phyloP scores from a whole-genome alignment of 2,113 vertebrate species.

The Syngnathoides biaculeatus region DNA sequence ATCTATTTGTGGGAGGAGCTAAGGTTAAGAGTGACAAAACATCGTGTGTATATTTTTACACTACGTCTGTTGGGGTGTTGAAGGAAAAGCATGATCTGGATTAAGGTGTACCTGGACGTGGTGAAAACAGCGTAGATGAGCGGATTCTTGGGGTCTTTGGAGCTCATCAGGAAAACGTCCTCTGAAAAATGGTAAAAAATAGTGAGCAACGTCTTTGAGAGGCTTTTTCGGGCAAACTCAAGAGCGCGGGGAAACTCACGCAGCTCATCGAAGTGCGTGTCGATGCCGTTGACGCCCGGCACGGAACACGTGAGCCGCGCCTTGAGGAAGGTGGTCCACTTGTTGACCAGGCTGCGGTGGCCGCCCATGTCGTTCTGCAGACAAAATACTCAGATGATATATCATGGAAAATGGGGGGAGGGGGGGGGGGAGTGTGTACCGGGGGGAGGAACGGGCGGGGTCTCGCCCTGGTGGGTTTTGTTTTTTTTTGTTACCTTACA shows the following conservation, averaged over 20 bases:
- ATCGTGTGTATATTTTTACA: no score
- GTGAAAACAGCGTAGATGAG: slow-evolving; percentile 95
- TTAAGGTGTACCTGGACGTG: slow-evolving; percentile 87
- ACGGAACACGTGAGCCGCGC: slow-evolving; percentile 92
- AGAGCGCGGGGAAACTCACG: slow-evolving; percentile 73
- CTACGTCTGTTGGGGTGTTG: no score
- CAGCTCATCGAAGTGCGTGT: slow-evolving; percentile 94
- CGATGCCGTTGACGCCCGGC: slow-evolving; percentile 90
- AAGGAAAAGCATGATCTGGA: no score
- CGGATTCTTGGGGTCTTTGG: slow-evolving; percentile 96
- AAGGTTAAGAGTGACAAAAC: no score
- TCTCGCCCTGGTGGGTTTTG: slow-evolving; percentile 13
- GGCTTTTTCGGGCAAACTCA: not conserved
- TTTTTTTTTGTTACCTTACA: slow-evolving; percentile 86
- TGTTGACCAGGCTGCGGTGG: slow-evolving; percentile 94
- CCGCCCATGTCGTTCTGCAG: slow-evolving; percentile 95
- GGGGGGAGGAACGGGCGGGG: no score
- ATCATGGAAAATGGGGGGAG: no score
- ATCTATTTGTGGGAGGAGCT: no score
- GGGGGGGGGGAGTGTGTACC: no score
- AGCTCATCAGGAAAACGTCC: slow-evolving; percentile 95
- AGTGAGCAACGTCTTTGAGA: not conserved
- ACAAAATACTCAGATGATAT: not conserved
- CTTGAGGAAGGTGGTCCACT: slow-evolving; percentile 98
- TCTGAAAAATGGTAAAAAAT: slow-evolving; percentile 71